These are phyloP conservation scores for Arvicanthis niloticus DNA, from an alignment of 2,113 vertebrate species.

Conservation along the genomic window DNA sequence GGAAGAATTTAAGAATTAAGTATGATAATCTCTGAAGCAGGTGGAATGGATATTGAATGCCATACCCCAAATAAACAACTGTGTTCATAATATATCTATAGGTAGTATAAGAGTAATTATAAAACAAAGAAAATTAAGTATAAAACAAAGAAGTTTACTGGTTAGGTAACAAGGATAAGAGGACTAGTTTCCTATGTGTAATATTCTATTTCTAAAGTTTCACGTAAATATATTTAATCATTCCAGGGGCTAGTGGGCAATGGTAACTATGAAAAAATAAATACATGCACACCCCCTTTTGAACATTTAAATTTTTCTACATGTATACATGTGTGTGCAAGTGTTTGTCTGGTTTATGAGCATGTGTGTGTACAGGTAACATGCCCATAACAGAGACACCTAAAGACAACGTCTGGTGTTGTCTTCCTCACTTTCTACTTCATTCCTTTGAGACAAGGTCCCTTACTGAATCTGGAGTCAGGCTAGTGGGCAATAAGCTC, in stretches of 20 bases:
- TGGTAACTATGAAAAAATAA: not conserved
- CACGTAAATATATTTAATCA: not conserved
- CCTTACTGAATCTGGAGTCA: not conserved
- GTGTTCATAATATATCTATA: not conserved
- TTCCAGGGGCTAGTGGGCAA: not conserved
- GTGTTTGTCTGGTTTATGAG: not conserved
- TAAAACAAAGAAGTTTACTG: conserved; percentile 5
- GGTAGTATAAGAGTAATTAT: not conserved
- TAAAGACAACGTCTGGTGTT: not conserved
- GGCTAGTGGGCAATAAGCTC: not conserved
- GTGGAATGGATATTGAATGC: not conserved
- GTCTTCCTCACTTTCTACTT: not conserved
- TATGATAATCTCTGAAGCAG: not conserved
- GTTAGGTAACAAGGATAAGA: not conserved
- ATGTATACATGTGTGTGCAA: not conserved
- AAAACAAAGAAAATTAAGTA: not conserved
- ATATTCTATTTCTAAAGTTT: conserved; percentile 9
- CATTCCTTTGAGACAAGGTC: not conserved
- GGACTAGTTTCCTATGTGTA: not conserved
- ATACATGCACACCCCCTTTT: not conserved
- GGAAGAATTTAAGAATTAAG: not conserved
- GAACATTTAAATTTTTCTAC: not conserved
- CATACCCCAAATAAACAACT: not conserved
- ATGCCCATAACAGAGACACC: not conserved
- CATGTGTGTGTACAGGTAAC: not conserved